phyloP scores from a whole-genome alignment of 2,113 vertebrate species.

The Zeus faber region DNA sequence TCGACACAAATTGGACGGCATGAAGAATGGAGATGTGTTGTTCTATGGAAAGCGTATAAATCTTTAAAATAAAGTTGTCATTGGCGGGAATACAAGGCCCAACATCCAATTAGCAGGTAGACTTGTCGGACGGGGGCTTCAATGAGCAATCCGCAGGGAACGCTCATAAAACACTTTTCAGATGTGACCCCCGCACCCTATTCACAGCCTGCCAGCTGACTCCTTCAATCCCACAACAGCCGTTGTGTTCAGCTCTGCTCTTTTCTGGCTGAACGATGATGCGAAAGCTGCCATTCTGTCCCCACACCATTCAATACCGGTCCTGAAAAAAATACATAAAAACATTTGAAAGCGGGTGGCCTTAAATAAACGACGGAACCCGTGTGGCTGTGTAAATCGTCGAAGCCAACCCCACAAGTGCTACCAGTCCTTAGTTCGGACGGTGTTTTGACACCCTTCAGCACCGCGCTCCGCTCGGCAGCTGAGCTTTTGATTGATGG shows the following conservation, averaged over 20 bases:
- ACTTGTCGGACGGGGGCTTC: slow-evolving; percentile 20
- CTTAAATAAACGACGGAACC: slow-evolving; percentile 64
- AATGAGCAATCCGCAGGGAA: slow-evolving; percentile 37
- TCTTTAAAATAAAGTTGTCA: slow-evolving; percentile 52
- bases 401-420: slow-evolving; percentile 32
- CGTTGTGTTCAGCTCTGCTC: slow-evolving; percentile 20
- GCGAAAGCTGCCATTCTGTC: slow-evolving; percentile 35
- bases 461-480: slow-evolving; percentile 35
- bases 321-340: no score
- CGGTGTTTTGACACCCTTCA: slow-evolving; percentile 59
- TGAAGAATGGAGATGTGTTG: slow-evolving; percentile 56
- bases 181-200: slow-evolving; percentile 22
- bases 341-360: slow-evolving; percentile 42
- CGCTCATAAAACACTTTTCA: slow-evolving; percentile 27
- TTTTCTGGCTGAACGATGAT: slow-evolving; percentile 21
- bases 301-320: slow-evolving; percentile 30
- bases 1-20: slow-evolving; percentile 58
- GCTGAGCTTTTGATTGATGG: slow-evolving; percentile 61
- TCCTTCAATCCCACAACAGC: slow-evolving; percentile 19
- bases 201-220: slow-evolving; percentile 23
- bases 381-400: slow-evolving; percentile 41
- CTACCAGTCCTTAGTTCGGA: slow-evolving; percentile 34
- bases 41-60: slow-evolving; percentile 54
- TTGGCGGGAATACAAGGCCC: slow-evolving; percentile 37
- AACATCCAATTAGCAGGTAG: slow-evolving; percentile 56